Base-by-base conservation (phyloP, 2,113 vertebrate genomes). In the Thalassoma bifasciatum region DNA sequence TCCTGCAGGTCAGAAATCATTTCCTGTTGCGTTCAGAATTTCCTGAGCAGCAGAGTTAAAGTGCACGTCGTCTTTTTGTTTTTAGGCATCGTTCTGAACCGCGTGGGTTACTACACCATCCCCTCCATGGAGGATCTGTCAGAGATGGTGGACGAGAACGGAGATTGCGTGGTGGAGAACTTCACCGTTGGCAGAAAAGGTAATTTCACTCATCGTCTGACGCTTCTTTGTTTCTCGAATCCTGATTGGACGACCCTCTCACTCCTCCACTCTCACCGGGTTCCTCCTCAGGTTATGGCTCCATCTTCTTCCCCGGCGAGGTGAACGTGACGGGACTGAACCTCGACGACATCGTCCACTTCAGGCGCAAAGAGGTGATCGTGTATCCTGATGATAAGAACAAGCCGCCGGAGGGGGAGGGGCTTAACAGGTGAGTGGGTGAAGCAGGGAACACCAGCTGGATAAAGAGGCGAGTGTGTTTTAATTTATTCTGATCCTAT, bases 121-220 rank as follows among this genome's bases (percentile, higher is more conserved):
- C 98, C 98, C 0, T 94, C 95, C 11, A 90, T 99, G 96, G 96
- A 98, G 13, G 97, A 98, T 14, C 94, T 99, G 63, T 94, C 94
- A 0, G 94, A 93, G 50, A 90, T 96, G 81, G 91, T 95, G 37
- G 96, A 93, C 0, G 95, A 96, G 19, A 93, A 89, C 21, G 96
- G 94, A 0, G 94, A 96, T 1, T 99, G 98, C 22, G 12, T 96
- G 0, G 95, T 99, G 61, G 95, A 95, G 1, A 96, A 96, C 83
- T 99, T 99, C 89, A 97, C 97, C 1, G 88, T 99, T 0, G 98
- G 98, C 71, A 95, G 98, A 59, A 97, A 92, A 95, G 97, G 98
- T 98, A 83, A 87, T 0, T 4, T 0, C 6, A 49, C 19, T 12
- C 38, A 40, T 9, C 10, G 38, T 3, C 8, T 9, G 11, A 9